A percentile compares a stretch with the other conserved stretches of the same genome.
phyloP scores from a whole-genome alignment of 1,140 invertebrate species.

The Andrena cerasifolii region DNA sequence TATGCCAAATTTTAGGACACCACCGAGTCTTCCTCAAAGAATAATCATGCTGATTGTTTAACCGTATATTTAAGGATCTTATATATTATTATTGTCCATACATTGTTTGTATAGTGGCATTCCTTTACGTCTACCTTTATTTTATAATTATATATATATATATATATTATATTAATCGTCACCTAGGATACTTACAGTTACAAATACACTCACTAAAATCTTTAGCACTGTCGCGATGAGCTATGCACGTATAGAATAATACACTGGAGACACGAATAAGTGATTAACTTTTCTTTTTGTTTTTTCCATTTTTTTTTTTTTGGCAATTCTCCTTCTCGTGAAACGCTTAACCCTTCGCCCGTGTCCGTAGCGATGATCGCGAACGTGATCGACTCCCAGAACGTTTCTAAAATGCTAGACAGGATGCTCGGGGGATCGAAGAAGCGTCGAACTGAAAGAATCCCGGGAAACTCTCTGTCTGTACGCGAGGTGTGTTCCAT shows the following conservation, averaged over 20 bases:
- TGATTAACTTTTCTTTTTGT: constrained; percentile 28
- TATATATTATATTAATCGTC: constrained; percentile 65
- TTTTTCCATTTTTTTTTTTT: not conserved
- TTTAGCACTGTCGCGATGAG: constrained; percentile 68
- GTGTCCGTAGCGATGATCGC: constrained; percentile 32
- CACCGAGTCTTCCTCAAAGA: constrained; percentile 5
- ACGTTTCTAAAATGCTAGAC: no score
- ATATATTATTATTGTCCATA: constrained; percentile 81
- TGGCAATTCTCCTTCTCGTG: not conserved
- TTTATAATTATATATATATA: constrained; percentile 68
- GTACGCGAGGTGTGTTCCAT: constrained; percentile 52
- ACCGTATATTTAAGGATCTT: constrained; percentile 77
- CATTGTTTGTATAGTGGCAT: constrained; percentile 76
- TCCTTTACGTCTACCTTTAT: constrained; percentile 70
- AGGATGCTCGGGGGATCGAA: no score
- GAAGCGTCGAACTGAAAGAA: not conserved
- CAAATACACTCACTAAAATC: constrained; percentile 70
- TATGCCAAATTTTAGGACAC: no score
- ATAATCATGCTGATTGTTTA: constrained; percentile 59
- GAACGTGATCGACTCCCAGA: not conserved
- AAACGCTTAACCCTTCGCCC: constrained; percentile 22
- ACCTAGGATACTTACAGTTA: constrained; percentile 74
- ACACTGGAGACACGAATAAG: constrained; percentile 61
- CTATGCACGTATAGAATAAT: constrained; percentile 70
- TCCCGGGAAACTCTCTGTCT: not conserved